Base-by-base conservation (phyloP, 2,797 vertebrate genomes). In the Diceros bicornis region DNA sequence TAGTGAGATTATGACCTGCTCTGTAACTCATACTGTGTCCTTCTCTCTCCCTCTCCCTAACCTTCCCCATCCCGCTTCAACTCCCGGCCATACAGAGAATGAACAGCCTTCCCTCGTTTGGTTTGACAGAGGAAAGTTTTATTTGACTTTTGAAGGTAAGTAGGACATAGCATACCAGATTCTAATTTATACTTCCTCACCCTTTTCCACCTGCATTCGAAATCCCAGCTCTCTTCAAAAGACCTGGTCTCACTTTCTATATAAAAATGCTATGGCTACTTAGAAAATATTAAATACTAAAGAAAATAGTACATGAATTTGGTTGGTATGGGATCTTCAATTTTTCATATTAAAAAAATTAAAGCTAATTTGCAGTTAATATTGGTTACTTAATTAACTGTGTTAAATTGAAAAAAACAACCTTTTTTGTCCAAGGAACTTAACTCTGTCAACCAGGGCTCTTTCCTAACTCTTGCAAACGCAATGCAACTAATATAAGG, bases 81-180 rank as follows among this genome's bases (percentile, higher is more conserved):
- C 99, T 99, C 99, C 99, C 97, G 99, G 99, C 98, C 99, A 99
- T 99, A 99, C 99, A 99, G 99, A 99, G 99, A 99, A 99, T 99
- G 99, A 99, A 96, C 99, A 99, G 99, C 99, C 99, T 99, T 99
- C 99, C 99, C 99, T 99, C 99, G 99, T 99, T 98, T 99, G 99
- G 99, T 99, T 99, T 99, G 99, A 99, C 99, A 99, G 99, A 98
- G 99, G 99, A 99, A 99, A 99, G 99, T 99, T 99, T 99, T 99
- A 99, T 99, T 99, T 99, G 99, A 99, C 99, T 99, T 99, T 99
- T 98, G 99, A 99, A 99, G 99, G 99, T 99, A 99, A 99, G 99
- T 99, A 99, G 97, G 98, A 97, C 99, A 98, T 97, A 99, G 99
- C 99, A 99, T 97, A 97, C 98, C 98, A 85, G 95, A 97, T 98